A percentile compares a stretch with the other conserved stretches of the same genome.
Evolutionary conservation across 2,888 invertebrate genomes (phyloP).

Genomic region (Drosophila neotestacea): DNA sequence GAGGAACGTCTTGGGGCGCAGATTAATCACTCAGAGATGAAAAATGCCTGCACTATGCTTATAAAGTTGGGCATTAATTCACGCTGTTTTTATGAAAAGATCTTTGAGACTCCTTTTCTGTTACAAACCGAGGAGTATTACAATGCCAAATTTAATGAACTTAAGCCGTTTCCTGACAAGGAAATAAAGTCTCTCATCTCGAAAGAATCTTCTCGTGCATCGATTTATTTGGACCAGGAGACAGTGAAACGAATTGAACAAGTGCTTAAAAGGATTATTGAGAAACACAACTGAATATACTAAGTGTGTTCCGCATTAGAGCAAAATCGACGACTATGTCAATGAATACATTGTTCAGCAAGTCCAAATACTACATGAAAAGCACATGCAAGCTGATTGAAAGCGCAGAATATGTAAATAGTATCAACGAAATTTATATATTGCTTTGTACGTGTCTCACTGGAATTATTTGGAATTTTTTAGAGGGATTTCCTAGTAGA

Average conservation of each 20-base stretch:
- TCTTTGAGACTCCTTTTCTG: slow-evolving; percentile 6
- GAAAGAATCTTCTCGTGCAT: background rate
- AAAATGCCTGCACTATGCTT: slow-evolving; percentile 8
- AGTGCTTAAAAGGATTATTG: background rate
- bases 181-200: background rate
- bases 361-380: background rate
- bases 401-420: background rate
- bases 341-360: background rate
- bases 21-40: background rate
- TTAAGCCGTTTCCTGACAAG: background rate
- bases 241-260: background rate
- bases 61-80: background rate
- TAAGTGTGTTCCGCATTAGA: background rate
- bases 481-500: background rate
- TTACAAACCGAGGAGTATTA: background rate
- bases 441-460: slow-evolving; percentile 16
- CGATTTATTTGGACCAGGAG: slow-evolving; percentile 4
- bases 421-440: background rate
- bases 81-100: slow-evolving; percentile 4
- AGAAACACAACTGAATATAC: background rate
- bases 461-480: slow-evolving; percentile 9
- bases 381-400: background rate
- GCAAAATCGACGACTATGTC: background rate
- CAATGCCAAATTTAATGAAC: background rate
- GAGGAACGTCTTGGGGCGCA: background rate